Conservation (phyloP, 2,888 invertebrate genomes). For the Antheraea assamensis region DNA sequence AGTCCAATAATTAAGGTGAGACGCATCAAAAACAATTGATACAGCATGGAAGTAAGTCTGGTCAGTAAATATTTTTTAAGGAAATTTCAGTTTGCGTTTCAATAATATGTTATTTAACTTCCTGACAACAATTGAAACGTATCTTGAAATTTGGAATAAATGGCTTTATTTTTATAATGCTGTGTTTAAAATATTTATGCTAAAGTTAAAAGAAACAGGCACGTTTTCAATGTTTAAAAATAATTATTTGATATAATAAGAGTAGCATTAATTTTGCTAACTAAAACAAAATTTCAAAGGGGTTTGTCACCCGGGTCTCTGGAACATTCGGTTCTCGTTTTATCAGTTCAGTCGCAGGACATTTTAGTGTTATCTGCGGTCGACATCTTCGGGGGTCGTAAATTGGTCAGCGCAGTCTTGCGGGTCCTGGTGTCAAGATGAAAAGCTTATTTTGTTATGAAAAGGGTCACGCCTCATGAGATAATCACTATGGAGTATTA, state of each 20-base stretch:
- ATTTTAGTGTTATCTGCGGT: conserved; percentile 66
- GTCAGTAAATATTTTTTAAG: too few relatives aligned
- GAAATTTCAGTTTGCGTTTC: too few relatives aligned
- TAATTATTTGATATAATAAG: background rate
- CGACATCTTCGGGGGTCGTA: conserved; percentile 64
- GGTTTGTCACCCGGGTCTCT: conserved; percentile 38
- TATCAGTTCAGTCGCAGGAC: conserved; percentile 71
- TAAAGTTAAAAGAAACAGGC: too few relatives aligned
- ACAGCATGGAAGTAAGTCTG: too few relatives aligned
- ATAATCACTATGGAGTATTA: conserved; percentile 67
- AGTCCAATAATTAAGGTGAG: too few relatives aligned
- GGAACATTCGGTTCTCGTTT: conserved; percentile 67
- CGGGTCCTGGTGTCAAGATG: conserved; percentile 70
- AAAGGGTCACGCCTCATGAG: conserved; percentile 56
- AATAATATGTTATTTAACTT: too few relatives aligned
- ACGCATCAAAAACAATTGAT: too few relatives aligned
- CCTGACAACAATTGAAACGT: too few relatives aligned
- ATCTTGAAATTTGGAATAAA: too few relatives aligned
- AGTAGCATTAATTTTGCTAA: background rate
- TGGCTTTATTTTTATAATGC: too few relatives aligned
- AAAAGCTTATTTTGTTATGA: conserved; percentile 68
- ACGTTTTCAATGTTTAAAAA: background rate
- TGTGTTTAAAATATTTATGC: too few relatives aligned
- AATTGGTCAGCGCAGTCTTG: conserved; percentile 60
- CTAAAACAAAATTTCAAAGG: conserved; percentile 35